Base-by-base conservation (phyloP, 2,797 vertebrate species). In the Schizopygopsis pylzovi region DNA sequence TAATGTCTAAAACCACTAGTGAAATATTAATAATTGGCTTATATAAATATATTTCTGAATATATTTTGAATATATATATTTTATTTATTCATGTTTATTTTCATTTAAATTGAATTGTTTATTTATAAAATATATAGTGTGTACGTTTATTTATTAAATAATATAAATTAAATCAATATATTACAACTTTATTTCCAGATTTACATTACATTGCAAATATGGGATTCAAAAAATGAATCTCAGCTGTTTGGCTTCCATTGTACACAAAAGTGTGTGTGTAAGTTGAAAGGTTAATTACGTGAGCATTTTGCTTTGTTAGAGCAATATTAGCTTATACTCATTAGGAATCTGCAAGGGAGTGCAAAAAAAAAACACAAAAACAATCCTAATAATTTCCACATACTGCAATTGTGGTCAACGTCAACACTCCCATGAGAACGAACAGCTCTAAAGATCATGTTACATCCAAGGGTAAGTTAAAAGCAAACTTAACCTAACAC, bases 391-490 rank as follows among this genome's bases (percentile, higher is more conserved):
- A 3, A 49, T 67, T 39, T 80, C 68, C 79, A 68, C 63, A 65
- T 13, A 80, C 61, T 80, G 61, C 79, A 80, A 52, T 81, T 6
- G 18, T 81, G 63, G 63, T 52, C 45, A 81, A 52, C 45, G 18
- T 81, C 63, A 81, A 68, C 4, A 1, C 12, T 81, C 28, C 12
- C 28, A 28, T 81, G 79, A 81, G 63, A 81, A 81, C 33, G 25
- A 37, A n/a, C 63, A n/a, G 63, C 63, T 49, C 79, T 37, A 67
- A 8, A 81, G 79, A 81, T 81, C 79, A 81, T 28, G 28, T 81
- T 81, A 81, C 79, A 52, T n/a, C 18, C 43, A 49, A 67, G 41
- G 41, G 22, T 79, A 79, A 65, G 7, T 18, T 63, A 47, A 65
- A 47, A 16, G 78, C 45, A 20, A 65, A 37, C 28, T n/a, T 56